phyloP scores from a whole-genome alignment of 2,888 invertebrate genomes.

The Halictus ligatus region DNA sequence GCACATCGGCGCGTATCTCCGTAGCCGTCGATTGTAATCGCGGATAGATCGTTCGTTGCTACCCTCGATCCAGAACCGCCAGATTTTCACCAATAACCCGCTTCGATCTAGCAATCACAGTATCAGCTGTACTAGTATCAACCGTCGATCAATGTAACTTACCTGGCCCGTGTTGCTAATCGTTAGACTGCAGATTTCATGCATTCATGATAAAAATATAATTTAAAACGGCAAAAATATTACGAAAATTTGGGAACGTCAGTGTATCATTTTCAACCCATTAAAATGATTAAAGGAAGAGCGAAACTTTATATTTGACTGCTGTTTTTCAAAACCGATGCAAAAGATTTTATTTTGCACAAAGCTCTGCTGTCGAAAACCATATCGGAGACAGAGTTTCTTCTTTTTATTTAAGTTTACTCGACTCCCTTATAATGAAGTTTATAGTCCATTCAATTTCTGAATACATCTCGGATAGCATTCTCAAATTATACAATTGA shows the following conservation, averaged over 20 bases:
- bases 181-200: too few species aligned
- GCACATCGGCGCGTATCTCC: conserved; percentile 50
- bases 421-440: too few species aligned
- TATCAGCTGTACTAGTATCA: neutral
- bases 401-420: too few species aligned
- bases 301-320: neutral
- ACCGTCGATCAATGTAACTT: neutral
- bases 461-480: too few species aligned
- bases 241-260: neutral
- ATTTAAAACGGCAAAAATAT: neutral
- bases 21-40: conserved; percentile 61
- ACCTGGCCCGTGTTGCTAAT: neutral
- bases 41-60: conserved; percentile 42
- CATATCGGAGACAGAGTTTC: too few species aligned
- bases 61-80: conserved; percentile 33
- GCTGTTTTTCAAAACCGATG: neutral
- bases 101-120: neutral
- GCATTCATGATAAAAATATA: too few species aligned
- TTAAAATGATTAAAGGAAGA: neutral
- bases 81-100: neutral
- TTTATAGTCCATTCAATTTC: too few species aligned
- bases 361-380: too few species aligned
- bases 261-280: neutral
- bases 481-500: too few species aligned
- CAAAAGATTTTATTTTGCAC: neutral